Evolutionary conservation across 2,888 invertebrate species (phyloP), one percentile per base, ranked within the genome.

Genomic region (Druceiella hillmani): DNA sequence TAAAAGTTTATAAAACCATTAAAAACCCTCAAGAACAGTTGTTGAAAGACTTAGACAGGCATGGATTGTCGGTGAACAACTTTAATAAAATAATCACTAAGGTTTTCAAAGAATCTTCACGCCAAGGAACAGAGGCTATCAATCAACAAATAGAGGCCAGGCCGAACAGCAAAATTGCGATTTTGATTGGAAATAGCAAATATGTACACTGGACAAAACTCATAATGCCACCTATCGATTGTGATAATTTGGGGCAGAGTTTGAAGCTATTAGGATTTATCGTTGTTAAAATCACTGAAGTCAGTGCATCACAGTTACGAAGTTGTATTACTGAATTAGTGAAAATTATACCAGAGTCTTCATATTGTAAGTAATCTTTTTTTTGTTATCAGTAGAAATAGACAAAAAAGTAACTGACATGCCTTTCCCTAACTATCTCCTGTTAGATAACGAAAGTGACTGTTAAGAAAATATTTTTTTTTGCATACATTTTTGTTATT

Each of bases 321-420:
- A 45, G 40, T 6, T 51, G 59, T 37, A 47, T 72, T 15, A 41
- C 42, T 3, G 52, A 50, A 31, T 41, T 66, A 3, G 59, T 66
- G 50, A 48, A 50, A 17, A 40, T 53, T 2, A 52, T 70, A 35
- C 64, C 64, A 7, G 56, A 62, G 40, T 55, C 67, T 51, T 64
- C 69, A 22, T 72, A 71, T 41, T 66, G 72, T 72, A 56, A 65
- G 67, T 61, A 46, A n/a, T n/a, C n/a, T n/a, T n/a, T n/a, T n/a
- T n/a, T n/a, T n/a, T n/a, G n/a, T n/a, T n/a, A n/a, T n/a, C n/a
- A n/a, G n/a, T n/a, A n/a, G n/a, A n/a, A n/a, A n/a, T n/a, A n/a
- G n/a, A n/a, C n/a, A n/a, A n/a, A n/a, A n/a, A n/a, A n/a, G n/a
- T n/a, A n/a, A n/a, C n/a, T n/a, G n/a, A n/a, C n/a, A n/a, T n/a